These are phyloP conservation scores for Stomatorhinus walkeri DNA, from an alignment of 2,797 vertebrate genomes.

Conservation along the genomic window DNA sequence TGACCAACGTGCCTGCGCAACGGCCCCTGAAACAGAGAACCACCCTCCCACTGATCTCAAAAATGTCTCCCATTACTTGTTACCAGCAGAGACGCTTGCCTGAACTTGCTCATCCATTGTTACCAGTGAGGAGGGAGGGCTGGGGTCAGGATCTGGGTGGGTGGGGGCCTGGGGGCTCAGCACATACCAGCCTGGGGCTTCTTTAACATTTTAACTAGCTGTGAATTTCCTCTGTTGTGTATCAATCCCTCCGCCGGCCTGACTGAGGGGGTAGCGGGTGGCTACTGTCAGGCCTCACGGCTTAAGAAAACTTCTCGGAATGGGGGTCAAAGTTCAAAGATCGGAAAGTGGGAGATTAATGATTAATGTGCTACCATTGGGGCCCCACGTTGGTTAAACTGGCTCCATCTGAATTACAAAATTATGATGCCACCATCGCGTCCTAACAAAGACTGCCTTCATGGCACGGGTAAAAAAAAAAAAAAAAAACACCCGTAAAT, in stretches of 20 bases:
- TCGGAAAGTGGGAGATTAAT: not conserved
- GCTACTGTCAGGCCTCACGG: not conserved
- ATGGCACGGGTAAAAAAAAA: not conserved
- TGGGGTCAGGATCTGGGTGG: not conserved
- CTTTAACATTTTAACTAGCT: conserved; percentile 17
- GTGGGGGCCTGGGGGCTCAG: not conserved
- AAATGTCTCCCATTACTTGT: not conserved
- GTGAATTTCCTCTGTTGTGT: not conserved
- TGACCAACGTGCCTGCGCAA: not conserved
- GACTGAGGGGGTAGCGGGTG: not conserved
- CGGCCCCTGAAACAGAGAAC: not conserved
- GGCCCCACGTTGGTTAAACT: not conserved
- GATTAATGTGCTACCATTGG: not conserved
- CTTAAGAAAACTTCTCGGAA: not conserved
- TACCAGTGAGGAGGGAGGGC: not conserved
- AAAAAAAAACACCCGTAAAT: not conserved
- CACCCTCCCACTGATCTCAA: not conserved
- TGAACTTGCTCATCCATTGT: not conserved
- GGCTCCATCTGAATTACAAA: conserved; percentile 5
- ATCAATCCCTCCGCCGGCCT: not conserved
- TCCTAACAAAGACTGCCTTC: not conserved
- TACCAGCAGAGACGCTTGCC: not conserved
- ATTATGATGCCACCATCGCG: not conserved
- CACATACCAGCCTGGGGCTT: not conserved
- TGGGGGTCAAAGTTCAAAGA: not conserved